Conservation (phyloP, 2,113 vertebrate genomes). For the Pachyramphus minor region DNA sequence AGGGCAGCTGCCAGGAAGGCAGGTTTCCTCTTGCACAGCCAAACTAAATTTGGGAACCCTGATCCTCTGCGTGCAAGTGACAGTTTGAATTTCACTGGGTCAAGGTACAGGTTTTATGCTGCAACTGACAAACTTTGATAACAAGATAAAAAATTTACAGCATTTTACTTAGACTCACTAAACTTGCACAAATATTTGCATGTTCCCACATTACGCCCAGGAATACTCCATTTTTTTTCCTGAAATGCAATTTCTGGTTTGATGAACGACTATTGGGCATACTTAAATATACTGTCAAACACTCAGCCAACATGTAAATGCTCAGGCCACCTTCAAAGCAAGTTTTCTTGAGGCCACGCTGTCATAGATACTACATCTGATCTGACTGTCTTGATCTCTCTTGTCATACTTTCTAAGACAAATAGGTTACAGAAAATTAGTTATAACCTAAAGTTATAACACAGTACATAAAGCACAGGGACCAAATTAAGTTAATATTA, state of each 20-base stretch:
- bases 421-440: background rate
- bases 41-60: constrained; percentile 9
- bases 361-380: background rate
- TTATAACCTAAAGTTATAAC: too few species aligned
- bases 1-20: background rate
- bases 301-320: rapidly evolving
- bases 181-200: background rate
- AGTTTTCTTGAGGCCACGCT: background rate
- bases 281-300: background rate
- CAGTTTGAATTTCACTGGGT: background rate
- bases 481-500: too few species aligned
- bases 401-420: background rate
- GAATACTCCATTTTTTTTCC: background rate
- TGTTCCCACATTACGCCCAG: background rate
- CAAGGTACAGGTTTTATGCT: background rate
- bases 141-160: background rate
- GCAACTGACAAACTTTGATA: background rate
- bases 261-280: background rate
- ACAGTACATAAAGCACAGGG: background rate
- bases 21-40: background rate
- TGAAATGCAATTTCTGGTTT: background rate
- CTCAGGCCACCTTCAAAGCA: background rate
- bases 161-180: background rate
- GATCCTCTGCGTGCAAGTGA: background rate
- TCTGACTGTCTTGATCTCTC: background rate